Conservation (phyloP, 1,140 invertebrate genomes). For the Idris sp. region DNA sequence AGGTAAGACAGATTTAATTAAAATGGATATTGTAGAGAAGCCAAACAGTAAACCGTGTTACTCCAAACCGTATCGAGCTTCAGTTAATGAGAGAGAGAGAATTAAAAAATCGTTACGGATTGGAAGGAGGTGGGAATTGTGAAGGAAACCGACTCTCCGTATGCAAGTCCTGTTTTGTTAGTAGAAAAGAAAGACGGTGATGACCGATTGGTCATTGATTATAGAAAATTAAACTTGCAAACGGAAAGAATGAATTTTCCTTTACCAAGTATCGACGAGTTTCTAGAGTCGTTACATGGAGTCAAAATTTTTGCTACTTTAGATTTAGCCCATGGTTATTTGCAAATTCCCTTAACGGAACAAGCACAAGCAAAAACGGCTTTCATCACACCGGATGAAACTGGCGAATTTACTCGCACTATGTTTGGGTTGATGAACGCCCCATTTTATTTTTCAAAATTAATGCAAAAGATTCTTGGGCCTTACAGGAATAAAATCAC, state of each 20-base stretch:
- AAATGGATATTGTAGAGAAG: conserved; percentile 39
- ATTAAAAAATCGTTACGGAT: not conserved
- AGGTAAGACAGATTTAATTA: conserved; percentile 4
- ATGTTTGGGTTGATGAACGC: conserved; percentile 7
- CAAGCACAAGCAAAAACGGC: too few species aligned
- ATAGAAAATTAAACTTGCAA: conserved; percentile 9
- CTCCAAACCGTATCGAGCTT: conserved; percentile 13
- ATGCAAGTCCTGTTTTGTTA: conserved; percentile 7
- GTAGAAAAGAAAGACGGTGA: conserved; percentile 19
- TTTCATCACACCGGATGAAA: too few species aligned
- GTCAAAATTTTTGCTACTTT: not conserved
- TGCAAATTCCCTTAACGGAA: too few species aligned
- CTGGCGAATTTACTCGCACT: not conserved
- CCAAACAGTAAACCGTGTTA: conserved; percentile 1
- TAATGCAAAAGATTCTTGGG: not conserved
- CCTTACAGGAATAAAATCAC: not conserved
- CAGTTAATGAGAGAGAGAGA: not conserved
- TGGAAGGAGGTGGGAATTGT: conserved; percentile 9
- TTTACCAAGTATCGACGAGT: conserved; percentile 6
- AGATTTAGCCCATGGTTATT: too few species aligned
- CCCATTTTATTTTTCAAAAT: not conserved
- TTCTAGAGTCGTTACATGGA: not conserved
- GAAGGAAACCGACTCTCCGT: conserved; percentile 1
- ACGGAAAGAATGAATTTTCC: conserved; percentile 7
- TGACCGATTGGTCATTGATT: not conserved